Base-by-base conservation (phyloP, 1,140 invertebrate species). In the Papilio aristodemus region DNA sequence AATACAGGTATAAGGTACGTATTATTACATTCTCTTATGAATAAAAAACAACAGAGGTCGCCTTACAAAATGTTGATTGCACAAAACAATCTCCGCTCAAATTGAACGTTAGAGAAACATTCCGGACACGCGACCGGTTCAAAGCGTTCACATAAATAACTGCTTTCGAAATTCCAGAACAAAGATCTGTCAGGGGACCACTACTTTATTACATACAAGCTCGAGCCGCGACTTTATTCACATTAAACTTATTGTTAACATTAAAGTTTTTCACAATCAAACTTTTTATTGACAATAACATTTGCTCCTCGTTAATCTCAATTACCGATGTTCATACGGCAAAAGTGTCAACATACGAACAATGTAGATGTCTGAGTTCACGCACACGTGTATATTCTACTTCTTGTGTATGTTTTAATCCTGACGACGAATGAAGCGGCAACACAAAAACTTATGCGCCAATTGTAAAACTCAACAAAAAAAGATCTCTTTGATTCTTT, bases 81-180 rank as follows among this genome's bases (percentile, higher is more conserved):
- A 22, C 46, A 22, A 22, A 50, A 46, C 41, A 46, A 46, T 46
- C 14, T 46, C 41, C 14, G 41, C 13, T 50, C 46, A 50, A 50
- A 50, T 50, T 50, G 32, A 38, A 60, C 32, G 58, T 38, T 38
- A 60, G 32, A 60, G 14, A 36, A 60, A 60, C 60, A 43, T 43
- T 39, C 27, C 60, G 38, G 14, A 27, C 60, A 63, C 60, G 60
- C 60, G 60, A 63, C 60, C 60, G 60, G 38, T 43, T 43, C 37
- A 39, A 63, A 43, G 9, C 60, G 38, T 22, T 63, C 60, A 43
- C 60, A 63, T 63, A 63, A 63, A 63, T 63, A 63, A 63, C 60
- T 39, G 60, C 60, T 63, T 63, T 39, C 60, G 38, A 63, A 63
- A 63, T 43, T 63, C 60, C 60, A 39, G 37, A 41, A 63, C 60